Evolutionary conservation across 2,113 vertebrate genomes (phyloP).

Genomic region (Anhinga rufa): DNA sequence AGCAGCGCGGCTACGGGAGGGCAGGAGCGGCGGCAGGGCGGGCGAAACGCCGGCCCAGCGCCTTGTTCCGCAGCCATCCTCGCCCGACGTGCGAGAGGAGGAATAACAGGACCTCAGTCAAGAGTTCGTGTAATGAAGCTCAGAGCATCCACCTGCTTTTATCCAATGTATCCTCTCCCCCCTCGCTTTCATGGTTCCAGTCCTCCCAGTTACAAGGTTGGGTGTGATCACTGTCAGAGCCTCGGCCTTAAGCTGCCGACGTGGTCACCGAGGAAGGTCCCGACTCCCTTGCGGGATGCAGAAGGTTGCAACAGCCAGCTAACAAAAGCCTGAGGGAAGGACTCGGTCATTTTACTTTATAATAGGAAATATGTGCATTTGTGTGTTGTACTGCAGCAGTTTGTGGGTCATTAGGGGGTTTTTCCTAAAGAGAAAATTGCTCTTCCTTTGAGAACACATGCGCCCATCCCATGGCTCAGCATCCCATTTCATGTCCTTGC

Average conservation of each 20-base stretch:
- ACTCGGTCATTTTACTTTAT: not conserved
- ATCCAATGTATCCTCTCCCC: not conserved
- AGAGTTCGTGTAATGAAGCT: not conserved
- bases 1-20: not conserved
- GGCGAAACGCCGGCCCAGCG: not conserved
- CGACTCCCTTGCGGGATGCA: not conserved
- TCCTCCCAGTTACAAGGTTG: not conserved
- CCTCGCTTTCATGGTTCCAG: not conserved
- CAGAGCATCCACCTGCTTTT: not conserved
- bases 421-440: not conserved
- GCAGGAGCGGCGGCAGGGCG: not conserved
- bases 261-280: not conserved
- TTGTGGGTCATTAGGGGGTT: not conserved
- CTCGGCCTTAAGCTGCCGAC: not conserved
- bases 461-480: not conserved
- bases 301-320: not conserved
- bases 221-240: not conserved
- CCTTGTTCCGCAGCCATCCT: not conserved
- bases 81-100: rapidly evolving
- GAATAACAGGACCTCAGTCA: not conserved
- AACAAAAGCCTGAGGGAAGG: not conserved
- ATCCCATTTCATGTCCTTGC: not conserved
- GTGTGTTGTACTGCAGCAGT: not conserved
- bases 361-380: not conserved
- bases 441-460: not conserved